These are phyloP conservation scores for Mesocricetus auratus DNA, from an alignment of 2,113 vertebrate genomes.

Conservation along the genomic window DNA sequence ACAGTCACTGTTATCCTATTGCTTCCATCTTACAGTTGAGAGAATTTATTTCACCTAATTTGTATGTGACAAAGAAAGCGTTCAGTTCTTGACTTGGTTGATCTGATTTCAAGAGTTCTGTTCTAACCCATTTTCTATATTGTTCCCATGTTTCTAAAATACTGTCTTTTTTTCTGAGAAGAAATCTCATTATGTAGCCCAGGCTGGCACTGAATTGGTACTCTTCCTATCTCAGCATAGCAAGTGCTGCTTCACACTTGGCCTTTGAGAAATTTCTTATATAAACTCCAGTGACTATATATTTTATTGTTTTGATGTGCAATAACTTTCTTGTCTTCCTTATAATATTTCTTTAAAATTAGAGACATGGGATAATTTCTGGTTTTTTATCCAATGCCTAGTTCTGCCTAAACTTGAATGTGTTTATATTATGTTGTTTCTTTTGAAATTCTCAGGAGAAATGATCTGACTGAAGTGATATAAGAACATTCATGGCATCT, in stretches of 20 bases:
- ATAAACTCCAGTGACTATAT: not conserved
- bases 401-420: not conserved
- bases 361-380: not conserved
- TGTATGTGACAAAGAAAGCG: conserved; percentile 27
- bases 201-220: not conserved
- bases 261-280: not conserved
- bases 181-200: not conserved
- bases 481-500: conserved; percentile 1
- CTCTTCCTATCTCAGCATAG: not conserved
- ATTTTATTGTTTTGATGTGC: conserved; percentile 25
- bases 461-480: not conserved
- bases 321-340: conserved; percentile 20
- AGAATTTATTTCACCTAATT: conserved; percentile 55
- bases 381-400: not conserved
- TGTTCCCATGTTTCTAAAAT: conserved; percentile 36
- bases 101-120: conserved; percentile 38
- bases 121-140: conserved; percentile 4
- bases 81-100: conserved; percentile 27
- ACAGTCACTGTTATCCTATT: not conserved
- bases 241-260: not conserved
- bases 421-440: conserved; percentile 39
- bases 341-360: not conserved
- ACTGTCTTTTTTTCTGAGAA: not conserved
- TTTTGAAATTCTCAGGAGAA: conserved; percentile 39
- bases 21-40: conserved; percentile 46